These are phyloP conservation scores for Mylabris sibirica DNA, from an alignment of 2,888 invertebrate species.

Conservation along the genomic window DNA sequence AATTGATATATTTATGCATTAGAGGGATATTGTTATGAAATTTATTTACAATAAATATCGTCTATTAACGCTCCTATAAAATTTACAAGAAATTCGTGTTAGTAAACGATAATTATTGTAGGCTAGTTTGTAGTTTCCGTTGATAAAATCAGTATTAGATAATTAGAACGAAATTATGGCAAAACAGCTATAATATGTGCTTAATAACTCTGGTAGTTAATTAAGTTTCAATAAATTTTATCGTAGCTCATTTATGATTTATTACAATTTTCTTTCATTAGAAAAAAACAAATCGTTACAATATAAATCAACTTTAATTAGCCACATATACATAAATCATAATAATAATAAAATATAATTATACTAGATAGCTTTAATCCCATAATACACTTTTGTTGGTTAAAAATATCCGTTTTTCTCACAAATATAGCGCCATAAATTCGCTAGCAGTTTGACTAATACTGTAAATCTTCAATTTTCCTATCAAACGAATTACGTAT, in stretches of 20 bases:
- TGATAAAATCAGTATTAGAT: background rate
- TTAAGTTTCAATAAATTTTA: background rate
- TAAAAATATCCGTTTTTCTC: too few species aligned
- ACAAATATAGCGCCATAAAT: too few species aligned
- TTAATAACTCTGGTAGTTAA: constrained; percentile 5
- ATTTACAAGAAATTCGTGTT: background rate
- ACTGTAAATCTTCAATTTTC: background rate
- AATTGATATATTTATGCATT: constrained; percentile 4
- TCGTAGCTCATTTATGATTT: constrained; percentile 1
- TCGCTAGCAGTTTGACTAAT: too few species aligned
- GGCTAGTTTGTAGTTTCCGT: background rate
- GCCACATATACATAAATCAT: background rate
- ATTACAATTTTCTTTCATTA: background rate
- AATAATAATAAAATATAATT: background rate
- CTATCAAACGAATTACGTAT: too few species aligned
- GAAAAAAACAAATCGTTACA: background rate
- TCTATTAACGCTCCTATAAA: background rate
- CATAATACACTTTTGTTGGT: background rate
- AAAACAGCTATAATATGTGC: background rate
- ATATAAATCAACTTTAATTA: background rate
- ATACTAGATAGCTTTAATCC: background rate
- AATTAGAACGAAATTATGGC: background rate
- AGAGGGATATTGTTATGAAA: background rate
- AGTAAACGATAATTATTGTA: background rate
- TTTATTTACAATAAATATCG: background rate